Percentiles rank a stretch among this genome's conserved stretches.
Conservation (phyloP, 2,888 invertebrate species). For the Drosophila tanythrix region DNA sequence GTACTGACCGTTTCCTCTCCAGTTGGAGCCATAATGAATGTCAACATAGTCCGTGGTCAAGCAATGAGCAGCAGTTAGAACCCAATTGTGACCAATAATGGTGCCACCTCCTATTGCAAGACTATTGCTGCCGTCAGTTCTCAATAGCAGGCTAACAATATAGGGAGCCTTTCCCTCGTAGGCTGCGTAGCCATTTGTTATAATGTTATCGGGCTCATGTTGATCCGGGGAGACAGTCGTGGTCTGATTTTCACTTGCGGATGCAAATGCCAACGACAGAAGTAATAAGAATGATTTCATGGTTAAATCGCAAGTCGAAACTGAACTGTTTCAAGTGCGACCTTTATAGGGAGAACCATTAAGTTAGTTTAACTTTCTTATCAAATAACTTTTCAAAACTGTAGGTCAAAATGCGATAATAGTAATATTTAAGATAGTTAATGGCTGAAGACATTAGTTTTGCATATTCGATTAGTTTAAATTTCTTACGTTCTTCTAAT, state of each 20-base stretch:
- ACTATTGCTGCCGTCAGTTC: conserved; percentile 34
- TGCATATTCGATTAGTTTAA: background rate
- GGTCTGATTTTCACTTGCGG: conserved; percentile 9
- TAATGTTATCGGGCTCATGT: conserved; percentile 29
- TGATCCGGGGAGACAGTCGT: background rate
- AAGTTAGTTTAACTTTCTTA: background rate
- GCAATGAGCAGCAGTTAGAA: conserved; percentile 51
- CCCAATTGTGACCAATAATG: conserved; percentile 49
- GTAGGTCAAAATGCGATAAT: background rate
- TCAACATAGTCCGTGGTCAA: conserved; percentile 56
- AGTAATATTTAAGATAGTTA: background rate
- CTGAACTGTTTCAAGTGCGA: background rate
- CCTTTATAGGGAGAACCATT: background rate
- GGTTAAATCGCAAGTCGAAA: background rate
- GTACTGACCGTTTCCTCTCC: conserved; percentile 31
- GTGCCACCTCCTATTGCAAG: conserved; percentile 49
- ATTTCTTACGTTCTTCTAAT: background rate
- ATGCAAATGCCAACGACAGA: conserved; percentile 12
- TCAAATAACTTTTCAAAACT: background rate
- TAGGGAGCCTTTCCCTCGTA: conserved; percentile 64
- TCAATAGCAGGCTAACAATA: conserved; percentile 63
- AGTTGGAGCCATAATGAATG: conserved; percentile 63
- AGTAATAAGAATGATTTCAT: conserved; percentile 25
- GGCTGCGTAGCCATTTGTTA: conserved; percentile 70
- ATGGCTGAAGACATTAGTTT: background rate